Base-by-base conservation (phyloP, 2,113 vertebrate species). In the Halcyon senegalensis region DNA sequence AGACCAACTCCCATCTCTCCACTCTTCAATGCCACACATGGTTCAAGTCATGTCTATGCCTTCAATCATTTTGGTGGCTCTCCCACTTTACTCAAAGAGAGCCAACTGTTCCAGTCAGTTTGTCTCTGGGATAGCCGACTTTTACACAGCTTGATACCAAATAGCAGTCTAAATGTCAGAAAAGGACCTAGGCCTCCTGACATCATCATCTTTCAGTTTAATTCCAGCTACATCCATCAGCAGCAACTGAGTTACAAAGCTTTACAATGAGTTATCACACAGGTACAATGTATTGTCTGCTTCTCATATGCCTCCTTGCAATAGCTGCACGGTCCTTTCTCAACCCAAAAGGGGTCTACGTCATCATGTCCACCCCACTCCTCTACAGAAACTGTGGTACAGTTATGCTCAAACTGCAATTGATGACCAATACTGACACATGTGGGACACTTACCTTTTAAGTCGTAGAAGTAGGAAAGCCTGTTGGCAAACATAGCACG, bases 401-500 rank as follows among this genome's bases (percentile, higher is more conserved):
- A 63, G 27, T 44, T 16, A n/a, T 5, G 8, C 12, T 70, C 31
- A 55, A 74, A 80, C 1, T 39, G 13, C 15, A 50, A 53, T 1
- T 90, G 50, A 11, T 64, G 21, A 77, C 46, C n/a, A 85, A 72
- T 58, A 69, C 5, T 1, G 8, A 59, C 27, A 60, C 35, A 11
- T 72, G 43, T 77, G 16, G 51, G 39, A 9, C 15, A 75, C 94
- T 27, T 97, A 99, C 99, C 99, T 82, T 84, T 99, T 15, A 99
- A 98, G 96, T 99, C 98, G 63, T 98, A 99, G 87, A 98, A 99
- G 97, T 99, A 99, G 46, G 99, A 99, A 46, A 99, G 96, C 33
- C 99, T 98, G 97, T 99, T 99, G 90, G 99, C 99, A 96, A 99
- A 96, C 99, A 99, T 99, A 85, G 99, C 99, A 1, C 99, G 98